Percentiles rank a stretch among this genome's conserved stretches.
Conservation (phyloP, 1,140 invertebrate species). For the Panagrolaimus sp. region DNA sequence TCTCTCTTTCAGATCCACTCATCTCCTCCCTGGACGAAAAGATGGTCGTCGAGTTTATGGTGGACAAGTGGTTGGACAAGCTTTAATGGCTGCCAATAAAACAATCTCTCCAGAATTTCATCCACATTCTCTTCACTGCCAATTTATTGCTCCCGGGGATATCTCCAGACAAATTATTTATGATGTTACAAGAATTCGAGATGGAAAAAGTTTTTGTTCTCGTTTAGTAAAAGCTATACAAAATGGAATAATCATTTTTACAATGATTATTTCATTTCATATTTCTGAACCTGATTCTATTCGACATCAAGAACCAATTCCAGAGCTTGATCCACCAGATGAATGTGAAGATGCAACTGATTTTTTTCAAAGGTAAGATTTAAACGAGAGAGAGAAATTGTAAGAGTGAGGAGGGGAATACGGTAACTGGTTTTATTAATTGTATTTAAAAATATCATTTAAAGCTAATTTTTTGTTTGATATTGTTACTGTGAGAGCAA, state of each 20-base stretch:
- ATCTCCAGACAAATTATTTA: slow-evolving; percentile 56
- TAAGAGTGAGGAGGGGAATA: too few relatives aligned
- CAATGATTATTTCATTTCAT: slow-evolving; percentile 39
- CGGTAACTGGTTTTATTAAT: too few relatives aligned
- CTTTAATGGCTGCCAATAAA: slow-evolving; percentile 26
- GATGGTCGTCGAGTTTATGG: slow-evolving; percentile 30
- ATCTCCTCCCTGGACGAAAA: slow-evolving; percentile 32
- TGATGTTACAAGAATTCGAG: slow-evolving; percentile 57
- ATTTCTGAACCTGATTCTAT: slow-evolving; percentile 17
- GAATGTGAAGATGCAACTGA: slow-evolving; percentile 38
- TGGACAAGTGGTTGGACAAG: slow-evolving; percentile 33
- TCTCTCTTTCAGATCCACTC: slow-evolving; percentile 27
- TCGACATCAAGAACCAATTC: slow-evolving; percentile 32
- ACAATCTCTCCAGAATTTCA: slow-evolving; percentile 21
- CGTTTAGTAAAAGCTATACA: slow-evolving; percentile 39
- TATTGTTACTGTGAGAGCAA: too few relatives aligned
- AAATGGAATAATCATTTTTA: slow-evolving; percentile 36
- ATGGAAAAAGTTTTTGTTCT: slow-evolving; percentile 52
- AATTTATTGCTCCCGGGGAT: slow-evolving; percentile 48
- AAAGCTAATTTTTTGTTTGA: too few relatives aligned
- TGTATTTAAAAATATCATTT: too few relatives aligned
- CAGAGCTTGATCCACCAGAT: slow-evolving; percentile 35
- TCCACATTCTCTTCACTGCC: slow-evolving; percentile 29
- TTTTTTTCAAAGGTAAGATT: slow-evolving; percentile 34
- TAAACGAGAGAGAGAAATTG: too few relatives aligned